Base-by-base conservation (phyloP, 1,140 invertebrate species). In the Drosophila oshimai region DNA sequence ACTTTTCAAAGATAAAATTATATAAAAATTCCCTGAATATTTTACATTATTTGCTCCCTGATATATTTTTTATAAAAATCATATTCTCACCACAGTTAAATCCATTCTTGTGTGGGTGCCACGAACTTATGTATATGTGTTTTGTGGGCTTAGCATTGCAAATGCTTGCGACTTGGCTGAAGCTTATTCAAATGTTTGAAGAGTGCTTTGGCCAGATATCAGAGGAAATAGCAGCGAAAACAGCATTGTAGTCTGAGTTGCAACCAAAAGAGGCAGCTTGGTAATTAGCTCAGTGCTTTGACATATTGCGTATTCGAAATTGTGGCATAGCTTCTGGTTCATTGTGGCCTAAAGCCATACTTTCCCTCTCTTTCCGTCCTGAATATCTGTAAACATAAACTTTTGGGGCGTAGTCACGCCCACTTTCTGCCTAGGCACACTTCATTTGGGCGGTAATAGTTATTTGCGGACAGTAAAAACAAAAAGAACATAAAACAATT, bases 401-500 rank as follows among this genome's bases (percentile, higher is more conserved):
- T 44, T 39, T 28, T 22, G 44, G 54, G 36, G 20, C 44, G 6
- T 5, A 45, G 37, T 26, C 53, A 70, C 68, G 45, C 67, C 67
- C 47, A 61, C 58, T 54, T 49, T 41, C 26, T 17, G 62, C 51
- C 64, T 33, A 29, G 33, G 45, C 44, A 76, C 76, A 87, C 80
- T 86, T 80, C 76, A 86, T 86, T 86, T 80, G 77, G 72, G 68
- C 41, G 57, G 70, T 74, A 74, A 74, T 73, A 74, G 70, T 74
- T 74, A 74, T 74, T 74, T 87, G 61, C 76, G 36, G 55, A 58
- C 75, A 80, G 75, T 80, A 80, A 87, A 75, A 87, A 57, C 61
- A 57, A 73, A 69, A 74, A 60, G 68, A 41, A 73, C 81, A 87
- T 86, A 76, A 86, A 86, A 86, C 80, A 86, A 86, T 86, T 86